A percentile compares a stretch with the other conserved stretches of the same genome.
Evolutionary conservation across 1,140 invertebrate genomes (phyloP).

Genomic region (Octopus sinensis): DNA sequence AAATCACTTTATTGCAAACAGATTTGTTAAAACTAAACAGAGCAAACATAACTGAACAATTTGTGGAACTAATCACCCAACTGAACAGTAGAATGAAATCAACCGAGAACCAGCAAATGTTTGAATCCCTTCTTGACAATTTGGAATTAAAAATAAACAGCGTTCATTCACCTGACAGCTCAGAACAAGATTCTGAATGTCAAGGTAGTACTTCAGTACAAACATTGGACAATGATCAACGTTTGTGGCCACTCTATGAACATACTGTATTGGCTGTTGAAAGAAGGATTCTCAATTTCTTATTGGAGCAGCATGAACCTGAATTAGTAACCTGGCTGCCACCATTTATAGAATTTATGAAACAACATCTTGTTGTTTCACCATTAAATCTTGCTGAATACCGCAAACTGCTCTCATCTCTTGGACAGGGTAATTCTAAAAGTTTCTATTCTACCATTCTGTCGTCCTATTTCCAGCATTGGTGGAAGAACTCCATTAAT

Average conservation of each 20-base stretch:
- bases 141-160: not conserved
- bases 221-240: not conserved
- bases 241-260: constrained; percentile 13
- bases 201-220: not conserved
- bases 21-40: constrained; percentile 1
- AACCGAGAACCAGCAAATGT: not conserved
- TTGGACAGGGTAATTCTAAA: constrained; percentile 30
- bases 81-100: not conserved
- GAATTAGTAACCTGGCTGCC: not conserved
- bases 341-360: not conserved
- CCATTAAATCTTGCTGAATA: not conserved
- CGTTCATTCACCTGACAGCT: not conserved
- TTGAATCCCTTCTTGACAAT: not conserved
- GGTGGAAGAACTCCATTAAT: not conserved
- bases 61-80: not conserved
- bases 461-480: constrained; percentile 14
- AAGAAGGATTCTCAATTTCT: not conserved
- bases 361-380: not conserved
- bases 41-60: not conserved
- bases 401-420: constrained; percentile 14
- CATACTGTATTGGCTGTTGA: not conserved
- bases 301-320: not conserved
- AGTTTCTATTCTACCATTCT: constrained; percentile 23
- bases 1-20: not conserved
- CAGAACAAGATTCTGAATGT: not conserved